Conservation (phyloP, 2,888 invertebrate species). For the Periphyllus acericola region DNA sequence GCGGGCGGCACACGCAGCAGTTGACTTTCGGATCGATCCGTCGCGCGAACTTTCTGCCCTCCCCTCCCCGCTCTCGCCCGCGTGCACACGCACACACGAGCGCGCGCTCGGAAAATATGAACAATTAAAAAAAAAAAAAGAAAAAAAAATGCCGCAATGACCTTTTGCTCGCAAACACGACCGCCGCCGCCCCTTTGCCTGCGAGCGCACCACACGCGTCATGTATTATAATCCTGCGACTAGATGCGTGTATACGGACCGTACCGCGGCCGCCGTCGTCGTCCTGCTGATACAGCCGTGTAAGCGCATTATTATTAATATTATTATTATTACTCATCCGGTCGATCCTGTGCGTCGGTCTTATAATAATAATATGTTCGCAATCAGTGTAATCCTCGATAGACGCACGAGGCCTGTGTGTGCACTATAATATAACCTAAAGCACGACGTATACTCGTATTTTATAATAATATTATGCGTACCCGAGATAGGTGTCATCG, state of each 20-base stretch:
- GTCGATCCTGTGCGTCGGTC: neutral
- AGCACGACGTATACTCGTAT: no score
- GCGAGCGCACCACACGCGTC: neutral
- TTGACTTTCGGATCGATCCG: slow-evolving; percentile 57
- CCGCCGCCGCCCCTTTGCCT: neutral
- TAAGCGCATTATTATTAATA: neutral
- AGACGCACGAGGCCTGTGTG: neutral
- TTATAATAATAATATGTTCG: no score
- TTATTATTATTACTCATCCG: neutral
- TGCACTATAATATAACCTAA: neutral
- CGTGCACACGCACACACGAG: no score
- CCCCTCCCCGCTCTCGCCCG: neutral
- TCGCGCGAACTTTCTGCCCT: slow-evolving; percentile 18
- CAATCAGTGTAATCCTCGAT: neutral
- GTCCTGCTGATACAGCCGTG: neutral
- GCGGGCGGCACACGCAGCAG: neutral
- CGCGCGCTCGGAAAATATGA: slow-evolving; percentile 20
- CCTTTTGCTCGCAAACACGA: slow-evolving; percentile 41
- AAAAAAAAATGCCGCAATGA: slow-evolving; percentile 38
- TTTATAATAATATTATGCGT: neutral
- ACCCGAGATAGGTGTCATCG: neutral
- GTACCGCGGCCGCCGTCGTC: neutral
- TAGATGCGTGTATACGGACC: neutral
- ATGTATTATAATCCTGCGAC: neutral
- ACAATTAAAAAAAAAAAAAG: slow-evolving; percentile 40